phyloP scores from a whole-genome alignment of 2,888 invertebrate genomes.

The Polydesmus complanatus region DNA sequence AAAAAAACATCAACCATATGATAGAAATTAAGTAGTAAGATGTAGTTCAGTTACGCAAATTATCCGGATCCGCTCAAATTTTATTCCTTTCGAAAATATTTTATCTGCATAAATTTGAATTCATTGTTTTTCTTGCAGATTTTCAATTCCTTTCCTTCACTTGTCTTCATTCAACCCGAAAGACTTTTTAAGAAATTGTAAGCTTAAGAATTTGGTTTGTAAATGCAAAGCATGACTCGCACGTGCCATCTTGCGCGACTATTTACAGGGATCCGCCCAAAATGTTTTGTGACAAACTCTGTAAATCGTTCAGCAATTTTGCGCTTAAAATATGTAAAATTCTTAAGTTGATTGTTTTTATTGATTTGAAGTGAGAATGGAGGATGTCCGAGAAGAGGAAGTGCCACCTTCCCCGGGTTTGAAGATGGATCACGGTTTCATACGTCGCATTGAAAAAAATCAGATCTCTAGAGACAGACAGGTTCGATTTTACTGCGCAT shows the following conservation, averaged over 20 bases:
- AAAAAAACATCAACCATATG: too few species aligned
- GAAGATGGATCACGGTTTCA: slow-evolving; percentile 21
- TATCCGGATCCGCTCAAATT: too few species aligned
- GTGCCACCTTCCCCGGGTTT: slow-evolving; percentile 19
- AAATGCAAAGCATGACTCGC: too few species aligned
- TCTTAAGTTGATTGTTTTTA: not conserved
- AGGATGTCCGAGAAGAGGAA: slow-evolving; percentile 18
- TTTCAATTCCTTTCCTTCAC: not conserved
- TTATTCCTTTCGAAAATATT: too few species aligned
- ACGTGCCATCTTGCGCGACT: too few species aligned
- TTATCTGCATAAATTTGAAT: not conserved
- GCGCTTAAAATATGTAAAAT: not conserved
- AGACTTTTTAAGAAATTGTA: not conserved
- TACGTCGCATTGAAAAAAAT: slow-evolving; percentile 17
- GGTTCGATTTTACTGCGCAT: slow-evolving; percentile 2
- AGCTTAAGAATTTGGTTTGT: too few species aligned
- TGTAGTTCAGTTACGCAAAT: too few species aligned
- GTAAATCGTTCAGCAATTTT: not conserved
- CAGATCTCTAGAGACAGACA: slow-evolving; percentile 18
- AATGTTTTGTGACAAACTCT: not conserved
- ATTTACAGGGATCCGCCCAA: too few species aligned
- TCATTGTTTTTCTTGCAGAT: not conserved
- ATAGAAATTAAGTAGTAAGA: too few species aligned
- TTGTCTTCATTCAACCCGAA: not conserved
- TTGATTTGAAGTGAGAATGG: slow-evolving; percentile 8